Evolutionary conservation across 2,113 vertebrate genomes (phyloP), one percentile per base, ranked within the genome.

Genomic region (Dipodomys merriami): DNA sequence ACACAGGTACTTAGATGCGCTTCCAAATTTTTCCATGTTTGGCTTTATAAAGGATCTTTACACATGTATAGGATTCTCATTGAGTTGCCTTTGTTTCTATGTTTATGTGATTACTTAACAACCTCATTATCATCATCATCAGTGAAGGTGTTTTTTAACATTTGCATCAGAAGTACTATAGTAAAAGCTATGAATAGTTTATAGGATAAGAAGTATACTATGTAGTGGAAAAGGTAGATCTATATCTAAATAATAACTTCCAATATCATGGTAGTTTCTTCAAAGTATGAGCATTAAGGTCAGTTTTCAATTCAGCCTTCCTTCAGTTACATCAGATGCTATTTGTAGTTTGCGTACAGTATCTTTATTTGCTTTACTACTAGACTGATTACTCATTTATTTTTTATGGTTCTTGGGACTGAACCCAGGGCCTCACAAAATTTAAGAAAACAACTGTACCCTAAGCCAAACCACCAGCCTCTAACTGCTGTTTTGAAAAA

Each of bases 1-100:
- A 71, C 98, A 62, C 98, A 99, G 99, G 99, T 99, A 98, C 76
- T 82, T 18, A 65, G 27, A 65, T 83, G 29, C 60, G 35, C 35
- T 83, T 9, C 46, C 73, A 46, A 29, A n/a, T 18, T 62, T 83
- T 90, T 86, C 23, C 84, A 9, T 69, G 39, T 78, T 57, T 69
- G n/a, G 12, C 73, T 13, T 4, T 72, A 62, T 74, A 39, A 86
- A 80, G 10, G 64, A 8, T 65, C 44, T 93, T 85, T 83, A 67
- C 49, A 22, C 19, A 4, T 46, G 11, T 83, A 4, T 69, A 27
- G 18, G 29, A n/a, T 57, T 69, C 29, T 64, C n/a, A 57, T 79
- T 27, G 35, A 27, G n/a, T 33, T 94, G 71, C 11, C 18, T 80
- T 91, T 76, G 62, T 27, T 77, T 90, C 69, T 93, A n/a, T 82